phyloP scores from a whole-genome alignment of 2,797 vertebrate species.

The Nyctibius grandis region DNA sequence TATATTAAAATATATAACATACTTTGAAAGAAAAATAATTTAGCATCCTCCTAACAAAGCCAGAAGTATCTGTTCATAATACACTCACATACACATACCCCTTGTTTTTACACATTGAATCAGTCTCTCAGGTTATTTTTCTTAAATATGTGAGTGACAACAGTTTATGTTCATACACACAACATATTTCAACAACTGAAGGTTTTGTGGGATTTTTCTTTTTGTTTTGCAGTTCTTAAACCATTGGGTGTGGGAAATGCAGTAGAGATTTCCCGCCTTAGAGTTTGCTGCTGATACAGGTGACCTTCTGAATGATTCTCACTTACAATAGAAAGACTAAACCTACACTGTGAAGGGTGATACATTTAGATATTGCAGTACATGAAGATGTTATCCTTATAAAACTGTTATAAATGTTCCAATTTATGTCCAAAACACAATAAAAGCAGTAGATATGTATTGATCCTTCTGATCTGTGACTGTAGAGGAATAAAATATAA shows the following conservation, averaged over 20 bases:
- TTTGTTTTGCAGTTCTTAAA: background rate
- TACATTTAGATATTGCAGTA: background rate
- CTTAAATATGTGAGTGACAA: background rate
- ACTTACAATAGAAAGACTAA: background rate
- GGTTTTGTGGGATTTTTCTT: background rate
- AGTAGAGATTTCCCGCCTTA: background rate
- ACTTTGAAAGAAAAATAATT: background rate
- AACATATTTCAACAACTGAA: background rate
- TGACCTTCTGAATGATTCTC: background rate
- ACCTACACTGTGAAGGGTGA: background rate
- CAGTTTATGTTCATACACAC: background rate
- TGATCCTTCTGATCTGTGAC: background rate
- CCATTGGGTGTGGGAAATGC: background rate
- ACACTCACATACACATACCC: fast-evolving
- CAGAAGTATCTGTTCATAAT: background rate
- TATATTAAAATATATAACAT: background rate
- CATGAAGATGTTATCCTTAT: background rate
- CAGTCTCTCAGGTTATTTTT: background rate
- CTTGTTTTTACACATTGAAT: background rate
- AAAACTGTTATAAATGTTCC: background rate
- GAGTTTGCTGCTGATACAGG: background rate
- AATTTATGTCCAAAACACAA: background rate
- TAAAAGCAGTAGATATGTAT: background rate
- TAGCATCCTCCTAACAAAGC: background rate
- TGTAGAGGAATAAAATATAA: background rate